Conservation (phyloP, 2,113 vertebrate genomes). For the Osmerus eperlanus region DNA sequence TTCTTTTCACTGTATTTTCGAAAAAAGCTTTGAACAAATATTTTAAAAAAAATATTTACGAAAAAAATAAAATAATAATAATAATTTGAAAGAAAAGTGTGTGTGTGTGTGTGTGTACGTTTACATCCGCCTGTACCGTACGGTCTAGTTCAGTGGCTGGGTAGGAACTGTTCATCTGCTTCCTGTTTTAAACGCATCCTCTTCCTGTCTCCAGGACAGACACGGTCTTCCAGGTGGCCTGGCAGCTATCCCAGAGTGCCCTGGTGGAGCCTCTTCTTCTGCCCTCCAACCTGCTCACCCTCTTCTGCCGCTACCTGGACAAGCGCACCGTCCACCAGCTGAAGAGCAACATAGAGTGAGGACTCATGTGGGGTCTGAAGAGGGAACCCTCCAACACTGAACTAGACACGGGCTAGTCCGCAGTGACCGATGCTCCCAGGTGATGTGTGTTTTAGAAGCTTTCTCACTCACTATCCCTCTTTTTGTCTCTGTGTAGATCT, state of each 20-base stretch:
- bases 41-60: no score
- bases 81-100: no score
- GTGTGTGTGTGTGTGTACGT: no score
- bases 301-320: constrained; percentile 93
- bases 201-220: constrained; percentile 75
- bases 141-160: no score
- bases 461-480: background rate
- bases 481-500: constrained; percentile 53
- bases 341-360: constrained; percentile 84
- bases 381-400: background rate
- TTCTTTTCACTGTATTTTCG: no score
- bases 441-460: no score
- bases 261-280: constrained; percentile 87
- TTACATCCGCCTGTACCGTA: no score
- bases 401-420: background rate
- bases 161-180: no score
- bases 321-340: constrained; percentile 84
- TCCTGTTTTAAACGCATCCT: background rate
- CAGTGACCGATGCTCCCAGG: background rate
- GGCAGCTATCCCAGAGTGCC: constrained; percentile 80
- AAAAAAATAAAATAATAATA: no score
- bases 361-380: constrained; percentile 44
- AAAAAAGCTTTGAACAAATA: no score
- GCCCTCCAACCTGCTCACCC: constrained; percentile 87
- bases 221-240: constrained; percentile 83